Conservation (phyloP, 2,888 invertebrate species). For the Entomobrya proxima region DNA sequence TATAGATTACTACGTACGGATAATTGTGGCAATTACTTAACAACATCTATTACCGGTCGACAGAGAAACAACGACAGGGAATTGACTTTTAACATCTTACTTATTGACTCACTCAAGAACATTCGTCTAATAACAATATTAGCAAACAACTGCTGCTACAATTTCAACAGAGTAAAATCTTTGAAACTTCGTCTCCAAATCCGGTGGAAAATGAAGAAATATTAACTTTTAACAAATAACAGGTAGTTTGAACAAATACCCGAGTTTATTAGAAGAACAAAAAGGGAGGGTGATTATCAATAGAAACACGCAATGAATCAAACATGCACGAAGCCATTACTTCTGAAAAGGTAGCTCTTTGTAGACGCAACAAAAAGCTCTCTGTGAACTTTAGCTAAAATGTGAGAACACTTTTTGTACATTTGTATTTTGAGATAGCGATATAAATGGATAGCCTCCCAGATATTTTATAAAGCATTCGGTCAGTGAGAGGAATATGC, state of each 20-base stretch:
- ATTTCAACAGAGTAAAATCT: slow-evolving; percentile 19
- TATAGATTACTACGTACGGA: slow-evolving; percentile 30
- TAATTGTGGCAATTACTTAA: slow-evolving; percentile 69
- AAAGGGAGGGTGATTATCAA: slow-evolving; percentile 48
- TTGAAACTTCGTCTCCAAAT: slow-evolving; percentile 11
- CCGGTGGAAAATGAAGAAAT: slow-evolving; percentile 43
- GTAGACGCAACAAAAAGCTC: background rate
- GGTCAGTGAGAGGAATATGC: background rate
- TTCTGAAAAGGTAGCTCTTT: too few species aligned
- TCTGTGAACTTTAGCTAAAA: slow-evolving; percentile 15
- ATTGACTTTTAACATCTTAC: slow-evolving; percentile 59
- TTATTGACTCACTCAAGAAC: slow-evolving; percentile 28
- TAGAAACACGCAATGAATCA: slow-evolving; percentile 55
- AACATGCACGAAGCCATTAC: slow-evolving; percentile 1
- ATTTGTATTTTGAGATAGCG: too few species aligned
- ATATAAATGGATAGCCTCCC: too few species aligned
- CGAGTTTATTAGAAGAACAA: slow-evolving; percentile 46
- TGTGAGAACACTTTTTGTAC: background rate
- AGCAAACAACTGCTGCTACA: background rate
- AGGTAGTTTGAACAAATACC: slow-evolving; percentile 67
- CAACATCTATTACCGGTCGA: slow-evolving; percentile 60
- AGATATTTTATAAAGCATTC: background rate
- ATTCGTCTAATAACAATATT: background rate
- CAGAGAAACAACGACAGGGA: slow-evolving; percentile 47
- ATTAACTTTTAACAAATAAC: slow-evolving; percentile 66